phyloP scores from a whole-genome alignment of 2,113 vertebrate genomes.

The Noctilio leporinus region DNA sequence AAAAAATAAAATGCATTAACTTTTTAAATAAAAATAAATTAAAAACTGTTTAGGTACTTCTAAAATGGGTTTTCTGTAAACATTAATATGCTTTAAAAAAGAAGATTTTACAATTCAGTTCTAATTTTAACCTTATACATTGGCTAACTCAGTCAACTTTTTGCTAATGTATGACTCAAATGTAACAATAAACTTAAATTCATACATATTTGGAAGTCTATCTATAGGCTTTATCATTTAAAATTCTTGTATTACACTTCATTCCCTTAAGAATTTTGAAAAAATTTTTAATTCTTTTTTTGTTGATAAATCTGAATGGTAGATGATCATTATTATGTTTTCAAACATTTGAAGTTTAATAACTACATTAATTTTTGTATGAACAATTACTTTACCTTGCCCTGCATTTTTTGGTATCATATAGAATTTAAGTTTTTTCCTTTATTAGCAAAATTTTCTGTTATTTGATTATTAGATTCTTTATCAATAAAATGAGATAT shows the following conservation, averaged over 20 bases:
- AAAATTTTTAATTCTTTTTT: not conserved
- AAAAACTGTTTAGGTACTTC: not conserved
- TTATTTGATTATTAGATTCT: not conserved
- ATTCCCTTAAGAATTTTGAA: not conserved
- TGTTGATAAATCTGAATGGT: not conserved
- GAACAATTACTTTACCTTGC: not conserved
- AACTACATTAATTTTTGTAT: not conserved
- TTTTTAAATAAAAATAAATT: not conserved
- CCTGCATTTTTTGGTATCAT: not conserved
- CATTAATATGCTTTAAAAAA: not conserved
- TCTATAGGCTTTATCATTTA: not conserved
- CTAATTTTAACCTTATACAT: not conserved
- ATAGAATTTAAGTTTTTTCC: not conserved
- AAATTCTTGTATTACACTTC: not conserved
- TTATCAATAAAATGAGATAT: not conserved
- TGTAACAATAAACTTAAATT: not conserved
- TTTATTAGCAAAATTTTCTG: not conserved
- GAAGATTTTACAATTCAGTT: not conserved
- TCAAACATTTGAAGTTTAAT: not conserved
- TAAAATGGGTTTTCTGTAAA: not conserved
- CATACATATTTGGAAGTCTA: not conserved
- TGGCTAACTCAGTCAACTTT: not conserved
- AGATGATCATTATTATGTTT: not conserved
- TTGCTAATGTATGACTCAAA: not conserved
- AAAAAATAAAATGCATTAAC: not conserved